A percentile compares a stretch with the other conserved stretches of the same genome.
Evolutionary conservation across 2,797 vertebrate genomes (phyloP).

Genomic region (Sandelia bainsii): DNA sequence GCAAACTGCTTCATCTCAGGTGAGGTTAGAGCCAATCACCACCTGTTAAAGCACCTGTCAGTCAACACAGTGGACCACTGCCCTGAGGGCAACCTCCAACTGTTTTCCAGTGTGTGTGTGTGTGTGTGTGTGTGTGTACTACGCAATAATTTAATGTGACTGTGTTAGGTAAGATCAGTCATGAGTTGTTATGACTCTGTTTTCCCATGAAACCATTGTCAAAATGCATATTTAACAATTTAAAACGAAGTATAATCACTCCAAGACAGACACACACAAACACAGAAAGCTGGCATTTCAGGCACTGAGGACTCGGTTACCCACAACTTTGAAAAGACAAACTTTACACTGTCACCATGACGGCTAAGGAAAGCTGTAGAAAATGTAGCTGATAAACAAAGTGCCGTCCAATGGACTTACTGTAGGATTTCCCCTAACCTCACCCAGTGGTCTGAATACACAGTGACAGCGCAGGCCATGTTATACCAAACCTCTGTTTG

Average conservation of each 20-base stretch:
- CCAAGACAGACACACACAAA: slow-evolving; percentile 35
- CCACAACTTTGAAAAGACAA: slow-evolving; percentile 81
- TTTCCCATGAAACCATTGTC: slow-evolving; percentile 59
- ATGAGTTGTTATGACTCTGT: slow-evolving; percentile 53
- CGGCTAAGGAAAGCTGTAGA: slow-evolving; percentile 67
- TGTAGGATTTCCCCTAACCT: slow-evolving; percentile 59
- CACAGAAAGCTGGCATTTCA: slow-evolving; percentile 58
- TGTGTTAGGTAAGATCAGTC: slow-evolving; percentile 64
- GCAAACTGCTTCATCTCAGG: slow-evolving; percentile 69
- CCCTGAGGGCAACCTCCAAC: slow-evolving; percentile 60
- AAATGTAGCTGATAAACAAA: slow-evolving; percentile 73
- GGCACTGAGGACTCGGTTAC: slow-evolving; percentile 72
- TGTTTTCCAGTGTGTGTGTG: slow-evolving; percentile 57
- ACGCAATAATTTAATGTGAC: slow-evolving; percentile 59
- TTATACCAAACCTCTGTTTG: slow-evolving; percentile 43
- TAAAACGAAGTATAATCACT: slow-evolving; percentile 39
- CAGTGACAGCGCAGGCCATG: slow-evolving; percentile 39
- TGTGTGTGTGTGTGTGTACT: slow-evolving; percentile 42
- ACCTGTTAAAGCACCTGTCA: slow-evolving; percentile 79
- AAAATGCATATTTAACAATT: slow-evolving; percentile 49
- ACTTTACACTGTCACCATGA: slow-evolving; percentile 86
- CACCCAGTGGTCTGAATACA: slow-evolving; percentile 46
- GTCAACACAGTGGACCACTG: slow-evolving; percentile 70
- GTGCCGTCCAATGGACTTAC: slow-evolving; percentile 41
- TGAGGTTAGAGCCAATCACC: slow-evolving; percentile 82